A percentile compares a stretch with the other conserved stretches of the same genome.
Conservation (phyloP, 2,113 vertebrate species). For the Murina feae region DNA sequence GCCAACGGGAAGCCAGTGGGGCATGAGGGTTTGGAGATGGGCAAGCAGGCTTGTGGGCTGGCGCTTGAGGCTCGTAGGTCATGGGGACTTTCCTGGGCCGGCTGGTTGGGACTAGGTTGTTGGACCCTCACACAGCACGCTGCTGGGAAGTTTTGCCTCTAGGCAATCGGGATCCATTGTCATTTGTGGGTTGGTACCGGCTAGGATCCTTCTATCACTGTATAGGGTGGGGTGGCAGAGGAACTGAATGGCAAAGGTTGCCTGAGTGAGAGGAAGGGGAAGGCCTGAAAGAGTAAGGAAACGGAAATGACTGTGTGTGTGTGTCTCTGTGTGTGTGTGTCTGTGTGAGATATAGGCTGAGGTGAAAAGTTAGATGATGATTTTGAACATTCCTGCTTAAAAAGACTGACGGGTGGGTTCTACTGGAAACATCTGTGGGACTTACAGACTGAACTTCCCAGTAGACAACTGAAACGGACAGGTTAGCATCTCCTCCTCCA, state of each 20-base stretch:
- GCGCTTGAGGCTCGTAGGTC: background rate
- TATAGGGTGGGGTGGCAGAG: background rate
- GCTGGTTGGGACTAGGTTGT: background rate
- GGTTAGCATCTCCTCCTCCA: background rate
- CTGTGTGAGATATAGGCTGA: background rate
- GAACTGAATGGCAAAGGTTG: background rate
- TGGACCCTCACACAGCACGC: background rate
- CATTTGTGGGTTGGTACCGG: background rate
- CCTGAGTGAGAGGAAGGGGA: background rate
- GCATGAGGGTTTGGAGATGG: background rate
- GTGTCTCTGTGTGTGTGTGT: background rate
- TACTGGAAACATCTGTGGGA: background rate
- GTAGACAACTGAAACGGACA: background rate
- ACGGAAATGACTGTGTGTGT: background rate
- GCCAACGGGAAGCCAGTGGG: background rate
- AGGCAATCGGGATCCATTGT: background rate
- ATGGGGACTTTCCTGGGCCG: background rate
- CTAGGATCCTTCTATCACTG: background rate
- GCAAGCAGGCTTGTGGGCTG: background rate
- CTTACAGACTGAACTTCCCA: background rate
- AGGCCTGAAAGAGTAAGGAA: background rate
- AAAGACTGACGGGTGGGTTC: background rate
- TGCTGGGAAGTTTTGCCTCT: too few relatives aligned
- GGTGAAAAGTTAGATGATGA: background rate
- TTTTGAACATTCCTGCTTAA: background rate